phyloP scores from a whole-genome alignment of 2,797 vertebrate species.

The Sylvia borin region DNA sequence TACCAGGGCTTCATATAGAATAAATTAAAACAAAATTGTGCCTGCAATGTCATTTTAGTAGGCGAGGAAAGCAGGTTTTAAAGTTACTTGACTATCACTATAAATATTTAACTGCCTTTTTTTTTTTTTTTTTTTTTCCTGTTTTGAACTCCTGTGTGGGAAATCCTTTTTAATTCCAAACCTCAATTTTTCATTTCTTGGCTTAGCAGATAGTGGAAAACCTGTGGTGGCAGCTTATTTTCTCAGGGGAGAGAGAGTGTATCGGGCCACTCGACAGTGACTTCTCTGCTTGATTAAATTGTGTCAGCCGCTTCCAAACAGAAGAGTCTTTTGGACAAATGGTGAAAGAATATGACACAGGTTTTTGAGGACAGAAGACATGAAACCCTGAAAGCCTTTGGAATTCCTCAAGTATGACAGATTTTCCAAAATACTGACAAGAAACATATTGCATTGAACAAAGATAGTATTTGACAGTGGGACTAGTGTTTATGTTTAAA shows the following conservation, averaged over 20 bases:
- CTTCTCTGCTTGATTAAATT: constrained; percentile 21
- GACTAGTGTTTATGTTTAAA: neutral
- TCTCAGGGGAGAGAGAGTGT: neutral
- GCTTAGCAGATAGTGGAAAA: neutral
- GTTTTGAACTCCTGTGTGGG: neutral
- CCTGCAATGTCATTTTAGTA: neutral
- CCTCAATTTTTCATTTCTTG: constrained; percentile 16
- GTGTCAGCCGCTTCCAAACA: neutral
- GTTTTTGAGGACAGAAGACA: neutral
- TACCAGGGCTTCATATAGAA: neutral
- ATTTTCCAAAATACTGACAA: constrained; percentile 14
- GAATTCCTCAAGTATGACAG: neutral
- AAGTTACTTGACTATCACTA: neutral
- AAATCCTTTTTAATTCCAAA: neutral
- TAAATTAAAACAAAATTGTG: neutral
- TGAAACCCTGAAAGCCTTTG: neutral
- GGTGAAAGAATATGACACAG: neutral
- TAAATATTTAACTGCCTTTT: neutral
- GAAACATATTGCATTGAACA: neutral
- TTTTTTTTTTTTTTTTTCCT: neutral
- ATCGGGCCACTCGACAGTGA: neutral
- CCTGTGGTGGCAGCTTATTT: neutral
- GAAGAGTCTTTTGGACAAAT: neutral
- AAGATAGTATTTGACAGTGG: constrained; percentile 2
- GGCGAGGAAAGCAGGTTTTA: neutral